Base-by-base conservation (phyloP, 2,113 vertebrate species). In the Siphamia tubifer region DNA sequence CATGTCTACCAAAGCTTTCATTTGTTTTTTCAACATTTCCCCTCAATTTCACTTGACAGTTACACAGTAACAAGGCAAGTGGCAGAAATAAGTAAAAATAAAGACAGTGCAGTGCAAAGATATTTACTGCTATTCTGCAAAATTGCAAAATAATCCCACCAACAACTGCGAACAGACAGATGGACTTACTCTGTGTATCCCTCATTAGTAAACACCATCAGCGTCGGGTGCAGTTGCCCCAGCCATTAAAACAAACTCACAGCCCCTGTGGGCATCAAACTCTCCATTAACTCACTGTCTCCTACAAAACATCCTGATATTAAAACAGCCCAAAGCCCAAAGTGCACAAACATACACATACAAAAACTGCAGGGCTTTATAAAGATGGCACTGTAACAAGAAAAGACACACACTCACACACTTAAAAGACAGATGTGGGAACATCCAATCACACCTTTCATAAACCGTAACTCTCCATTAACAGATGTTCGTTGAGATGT, bases 141-240 rank as follows among this genome's bases (percentile, higher is more conserved):
- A 43, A 80, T 60, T 60, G 28, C n/a, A 15, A 3, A 24, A 60
- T 36, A 52, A 81, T 77, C 62, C 60, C 65, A 71, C 56, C 54
- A 44, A 53, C 58, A 19, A 79, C 21, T 64, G 62, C 11, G 64
- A 17, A 25, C 6, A 28, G 54, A 70, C 80, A 80, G 72, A 78
- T 78, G 74, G 72, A 76, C 54, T 6, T 21, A 20, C 30, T 54
- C 42, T 21, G 20, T 57, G 49, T 69, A 61, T 11, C 63, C 52
- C 60, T 74, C 79, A 85, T 83, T 83, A 70, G 57, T 56, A 65
- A 79, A 68, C 68, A 63, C 49, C 55, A 62, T 66, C 54, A 35
- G 56, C 20, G 66, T 44, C 19, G 58, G 11, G 39, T 51, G 39
- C 44, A 53, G 71, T 71, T 67, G 44, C 68, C 68, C 51, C 21